Evolutionary conservation across 2,113 vertebrate genomes (phyloP).

Genomic region (Numida meleagris): DNA sequence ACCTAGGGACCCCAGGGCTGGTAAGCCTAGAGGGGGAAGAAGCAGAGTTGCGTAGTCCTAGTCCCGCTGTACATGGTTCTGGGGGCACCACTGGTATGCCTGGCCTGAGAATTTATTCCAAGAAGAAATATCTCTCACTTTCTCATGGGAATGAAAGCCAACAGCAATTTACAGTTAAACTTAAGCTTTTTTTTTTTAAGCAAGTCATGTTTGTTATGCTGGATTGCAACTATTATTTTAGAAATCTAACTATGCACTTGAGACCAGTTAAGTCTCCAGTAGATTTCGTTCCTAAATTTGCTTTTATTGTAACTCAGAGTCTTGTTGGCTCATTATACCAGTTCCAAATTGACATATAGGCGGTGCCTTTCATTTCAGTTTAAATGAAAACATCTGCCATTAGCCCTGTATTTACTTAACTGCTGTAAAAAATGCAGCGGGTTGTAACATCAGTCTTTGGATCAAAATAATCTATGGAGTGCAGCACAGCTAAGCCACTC

Average conservation of each 20-base stretch:
- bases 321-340: constrained; percentile 39
- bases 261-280: constrained; percentile 58
- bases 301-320: constrained; percentile 49
- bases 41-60: not conserved
- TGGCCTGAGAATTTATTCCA: not conserved
- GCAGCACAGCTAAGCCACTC: not conserved
- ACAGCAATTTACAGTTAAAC: constrained; percentile 35
- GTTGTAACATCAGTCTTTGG: not conserved
- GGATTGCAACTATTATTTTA: constrained; percentile 59
- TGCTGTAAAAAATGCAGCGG: constrained; percentile 28
- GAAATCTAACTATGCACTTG: constrained; percentile 54
- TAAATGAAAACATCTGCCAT: constrained; percentile 68
- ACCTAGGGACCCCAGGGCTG: not conserved
- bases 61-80: not conserved
- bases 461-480: constrained; percentile 4
- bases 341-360: constrained; percentile 34
- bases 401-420: constrained; percentile 55
- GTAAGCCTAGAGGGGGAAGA: not conserved
- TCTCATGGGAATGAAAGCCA: constrained; percentile 41
- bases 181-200: constrained; percentile 48
- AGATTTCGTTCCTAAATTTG: constrained; percentile 48
- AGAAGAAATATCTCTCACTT: constrained; percentile 17
- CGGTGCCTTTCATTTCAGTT: constrained; percentile 36
- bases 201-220: constrained; percentile 64
- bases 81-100: not conserved